These are phyloP conservation scores for Theristus sp. DNA, from an alignment of 2,888 invertebrate species.

Conservation along the genomic window DNA sequence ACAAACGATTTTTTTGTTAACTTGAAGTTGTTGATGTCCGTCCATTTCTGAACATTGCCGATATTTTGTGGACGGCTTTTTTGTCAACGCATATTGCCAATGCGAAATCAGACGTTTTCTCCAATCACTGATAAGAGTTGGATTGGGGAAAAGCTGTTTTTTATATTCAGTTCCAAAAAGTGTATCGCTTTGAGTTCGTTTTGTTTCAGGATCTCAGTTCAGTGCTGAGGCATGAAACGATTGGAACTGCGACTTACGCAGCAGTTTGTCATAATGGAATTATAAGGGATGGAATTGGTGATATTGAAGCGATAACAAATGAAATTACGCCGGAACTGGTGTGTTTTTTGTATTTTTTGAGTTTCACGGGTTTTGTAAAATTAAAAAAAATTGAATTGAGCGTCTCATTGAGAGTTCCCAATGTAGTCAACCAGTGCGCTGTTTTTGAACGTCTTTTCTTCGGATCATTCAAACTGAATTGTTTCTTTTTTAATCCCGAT, in stretches of 20 bases:
- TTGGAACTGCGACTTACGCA: constrained; percentile 14
- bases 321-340: constrained; percentile 14
- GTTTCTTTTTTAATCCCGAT: neutral
- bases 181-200: too few relatives aligned
- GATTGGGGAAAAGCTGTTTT: too few relatives aligned
- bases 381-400: too few relatives aligned
- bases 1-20: neutral
- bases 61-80: too few relatives aligned
- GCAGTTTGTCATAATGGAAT: constrained; percentile 16
- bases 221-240: too few relatives aligned
- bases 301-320: constrained; percentile 12
- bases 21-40: neutral
- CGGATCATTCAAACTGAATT: neutral
- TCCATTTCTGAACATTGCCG: too few relatives aligned
- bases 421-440: neutral
- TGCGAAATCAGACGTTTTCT: too few relatives aligned
- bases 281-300: constrained; percentile 14
- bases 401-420: neutral
- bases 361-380: neutral
- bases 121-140: too few relatives aligned
- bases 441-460: neutral
- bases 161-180: too few relatives aligned
- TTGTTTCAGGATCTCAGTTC: too few relatives aligned
- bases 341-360: neutral
- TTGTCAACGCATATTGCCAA: too few relatives aligned